These are phyloP conservation scores for Montipora capitata DNA, from an alignment of 92 coral and sea anemone species.

Conservation along the genomic window DNA sequence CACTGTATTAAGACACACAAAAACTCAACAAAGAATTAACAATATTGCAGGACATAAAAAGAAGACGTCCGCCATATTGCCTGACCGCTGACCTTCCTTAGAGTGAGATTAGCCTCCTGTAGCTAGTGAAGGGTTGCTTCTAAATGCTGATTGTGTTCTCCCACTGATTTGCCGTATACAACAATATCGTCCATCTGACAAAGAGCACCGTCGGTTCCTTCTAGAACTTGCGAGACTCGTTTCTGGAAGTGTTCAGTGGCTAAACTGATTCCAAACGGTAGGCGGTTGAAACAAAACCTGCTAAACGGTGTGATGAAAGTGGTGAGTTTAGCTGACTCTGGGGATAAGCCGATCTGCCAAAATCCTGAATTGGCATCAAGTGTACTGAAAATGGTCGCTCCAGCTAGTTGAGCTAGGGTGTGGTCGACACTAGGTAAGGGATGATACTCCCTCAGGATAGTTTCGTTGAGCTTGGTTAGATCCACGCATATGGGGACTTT, in stretches of 20 bases:
- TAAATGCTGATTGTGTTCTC: conserved; percentile 13
- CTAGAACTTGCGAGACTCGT: conserved; percentile 42
- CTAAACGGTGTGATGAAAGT: conserved; percentile 56
- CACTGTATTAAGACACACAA: no score
- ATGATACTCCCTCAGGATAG: conserved; percentile 53
- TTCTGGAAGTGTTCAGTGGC: conserved; percentile 68
- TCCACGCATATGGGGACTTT: conserved; percentile 48
- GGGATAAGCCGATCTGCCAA: conserved; percentile 41
- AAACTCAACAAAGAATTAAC: no score
- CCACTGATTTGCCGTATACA: conserved; percentile 25
- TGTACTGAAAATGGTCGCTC: conserved; percentile 57
- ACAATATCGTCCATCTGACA: conserved; percentile 64
- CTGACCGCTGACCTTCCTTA: no score
- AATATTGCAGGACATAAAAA: no score
- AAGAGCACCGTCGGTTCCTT: conserved; percentile 44
- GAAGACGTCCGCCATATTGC: no score
- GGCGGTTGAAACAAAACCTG: conserved; percentile 50
- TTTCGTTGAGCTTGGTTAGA: conserved; percentile 44
- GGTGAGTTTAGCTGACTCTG: conserved; percentile 50
- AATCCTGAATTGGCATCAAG: conserved; percentile 64
- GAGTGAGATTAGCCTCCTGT: conserved; percentile 30
- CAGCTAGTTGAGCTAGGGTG: conserved; percentile 48
- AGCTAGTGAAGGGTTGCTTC: conserved; percentile 25
- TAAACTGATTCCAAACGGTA: conserved; percentile 46
- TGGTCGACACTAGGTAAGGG: conserved; percentile 61